Evolutionary conservation across 2,888 invertebrate species (phyloP).

Genomic region (Acanthosepion esculentum): DNA sequence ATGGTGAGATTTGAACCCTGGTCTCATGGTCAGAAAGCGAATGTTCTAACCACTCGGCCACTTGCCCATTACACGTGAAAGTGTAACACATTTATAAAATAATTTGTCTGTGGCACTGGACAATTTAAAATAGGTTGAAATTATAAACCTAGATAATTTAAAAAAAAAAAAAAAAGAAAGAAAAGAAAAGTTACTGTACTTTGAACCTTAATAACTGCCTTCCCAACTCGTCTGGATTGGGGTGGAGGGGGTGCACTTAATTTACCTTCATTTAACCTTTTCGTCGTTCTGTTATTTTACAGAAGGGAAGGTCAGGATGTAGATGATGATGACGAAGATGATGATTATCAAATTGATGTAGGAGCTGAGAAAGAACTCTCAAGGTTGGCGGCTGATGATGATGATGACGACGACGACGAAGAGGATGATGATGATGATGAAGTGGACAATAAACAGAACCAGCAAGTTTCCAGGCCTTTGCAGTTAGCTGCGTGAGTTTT

Average conservation of each 20-base stretch:
- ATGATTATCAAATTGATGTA: constrained; percentile 49
- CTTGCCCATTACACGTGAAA: too few species aligned
- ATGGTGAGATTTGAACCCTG: too few species aligned
- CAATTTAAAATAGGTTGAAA: too few species aligned
- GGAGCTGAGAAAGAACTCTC: constrained; percentile 53
- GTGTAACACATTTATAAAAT: too few species aligned
- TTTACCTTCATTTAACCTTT: background rate
- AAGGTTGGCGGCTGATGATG: constrained; percentile 53
- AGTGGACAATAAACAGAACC: constrained; percentile 46
- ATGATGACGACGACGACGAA: constrained; percentile 53
- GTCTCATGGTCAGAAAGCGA: too few species aligned
- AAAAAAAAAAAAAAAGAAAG: too few species aligned
- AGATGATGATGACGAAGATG: constrained; percentile 54
- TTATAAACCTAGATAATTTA: too few species aligned
- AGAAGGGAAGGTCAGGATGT: constrained; percentile 40
- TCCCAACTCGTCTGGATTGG: background rate
- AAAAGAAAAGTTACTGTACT: too few species aligned
- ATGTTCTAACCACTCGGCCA: too few species aligned
- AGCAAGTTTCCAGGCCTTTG: background rate
- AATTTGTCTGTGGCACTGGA: too few species aligned
- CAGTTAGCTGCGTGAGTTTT: background rate
- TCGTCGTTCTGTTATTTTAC: background rate
- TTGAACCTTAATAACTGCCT: background rate
- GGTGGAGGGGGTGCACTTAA: too few species aligned
- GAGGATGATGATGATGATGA: constrained; percentile 52